A percentile compares a stretch with the other conserved stretches of the same genome.
Evolutionary conservation across 2,797 vertebrate species (phyloP).

Genomic region (Champsocephalus esox): DNA sequence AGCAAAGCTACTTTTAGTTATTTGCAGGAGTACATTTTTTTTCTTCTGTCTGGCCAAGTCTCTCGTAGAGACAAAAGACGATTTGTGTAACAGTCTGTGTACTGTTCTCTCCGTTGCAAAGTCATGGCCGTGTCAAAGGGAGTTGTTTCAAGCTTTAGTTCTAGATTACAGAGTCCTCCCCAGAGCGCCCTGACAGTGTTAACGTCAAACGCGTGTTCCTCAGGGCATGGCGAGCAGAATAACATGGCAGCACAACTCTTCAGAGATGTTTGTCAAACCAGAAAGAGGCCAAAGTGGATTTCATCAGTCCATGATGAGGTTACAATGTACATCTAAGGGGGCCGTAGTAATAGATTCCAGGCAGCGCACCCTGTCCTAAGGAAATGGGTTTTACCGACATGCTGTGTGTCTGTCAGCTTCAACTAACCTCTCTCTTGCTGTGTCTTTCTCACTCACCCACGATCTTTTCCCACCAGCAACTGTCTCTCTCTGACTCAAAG

Average conservation of each 20-base stretch:
- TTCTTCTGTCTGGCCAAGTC: constrained; percentile 7
- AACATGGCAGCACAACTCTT: constrained; percentile 73
- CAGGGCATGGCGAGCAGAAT: constrained; percentile 56
- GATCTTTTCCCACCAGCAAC: constrained; percentile 1
- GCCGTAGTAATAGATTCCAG: constrained; percentile 62
- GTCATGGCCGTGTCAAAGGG: constrained; percentile 55
- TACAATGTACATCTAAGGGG: constrained; percentile 53
- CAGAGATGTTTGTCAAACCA: constrained; percentile 69
- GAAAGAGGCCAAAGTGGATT: constrained; percentile 68
- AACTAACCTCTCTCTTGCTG: constrained; percentile 50
- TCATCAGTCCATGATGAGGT: constrained; percentile 70
- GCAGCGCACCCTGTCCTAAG: constrained; percentile 33
- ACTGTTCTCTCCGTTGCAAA: constrained; percentile 45
- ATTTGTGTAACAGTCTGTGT: constrained; percentile 47
- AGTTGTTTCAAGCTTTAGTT: constrained; percentile 64
- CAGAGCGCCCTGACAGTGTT: constrained; percentile 70
- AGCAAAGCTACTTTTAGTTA: constrained; percentile 29
- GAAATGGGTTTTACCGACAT: constrained; percentile 64
- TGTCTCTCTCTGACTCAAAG: neutral
- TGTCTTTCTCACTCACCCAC: constrained; percentile 25
- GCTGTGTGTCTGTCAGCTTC: constrained; percentile 68
- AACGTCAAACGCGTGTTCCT: constrained; percentile 83
- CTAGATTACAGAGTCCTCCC: constrained; percentile 62
- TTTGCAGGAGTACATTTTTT: constrained; percentile 30
- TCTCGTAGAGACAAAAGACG: constrained; percentile 23